A percentile compares a stretch with the other conserved stretches of the same genome.
Conservation (phyloP, 2,888 invertebrate genomes). For the Pyrochroa serraticornis region DNA sequence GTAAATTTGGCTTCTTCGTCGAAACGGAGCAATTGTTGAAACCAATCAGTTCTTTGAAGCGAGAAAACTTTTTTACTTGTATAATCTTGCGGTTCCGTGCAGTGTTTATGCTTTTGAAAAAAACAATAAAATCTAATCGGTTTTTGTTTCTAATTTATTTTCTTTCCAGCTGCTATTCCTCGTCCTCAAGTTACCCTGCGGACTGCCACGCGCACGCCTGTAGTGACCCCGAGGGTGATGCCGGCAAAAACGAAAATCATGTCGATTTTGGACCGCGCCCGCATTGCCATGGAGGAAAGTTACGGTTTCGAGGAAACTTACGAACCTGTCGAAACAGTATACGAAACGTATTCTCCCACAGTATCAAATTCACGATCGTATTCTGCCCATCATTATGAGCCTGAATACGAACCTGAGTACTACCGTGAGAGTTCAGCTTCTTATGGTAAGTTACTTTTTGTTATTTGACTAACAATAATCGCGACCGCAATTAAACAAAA, state of each 20-base stretch:
- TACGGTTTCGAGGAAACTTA: constrained; percentile 66
- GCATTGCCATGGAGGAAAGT: constrained; percentile 81
- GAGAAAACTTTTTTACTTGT: no score
- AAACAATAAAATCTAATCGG: neutral
- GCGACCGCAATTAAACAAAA: constrained; percentile 2
- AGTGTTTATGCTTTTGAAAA: no score
- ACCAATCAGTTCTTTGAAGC: neutral
- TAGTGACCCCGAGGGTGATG: constrained; percentile 62
- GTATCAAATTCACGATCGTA: constrained; percentile 44
- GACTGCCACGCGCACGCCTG: constrained; percentile 57
- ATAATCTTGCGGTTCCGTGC: no score
- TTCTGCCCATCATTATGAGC: constrained; percentile 54
- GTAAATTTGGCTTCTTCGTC: neutral
- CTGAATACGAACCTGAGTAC: constrained; percentile 56
- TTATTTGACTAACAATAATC: constrained; percentile 1
- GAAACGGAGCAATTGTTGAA: neutral
- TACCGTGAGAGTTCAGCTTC: constrained; percentile 59
- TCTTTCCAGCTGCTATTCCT: constrained; percentile 48
- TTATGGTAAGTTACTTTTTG: constrained; percentile 39
- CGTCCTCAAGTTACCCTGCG: constrained; percentile 58
- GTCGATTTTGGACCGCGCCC: constrained; percentile 82
- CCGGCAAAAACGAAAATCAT: constrained; percentile 81
- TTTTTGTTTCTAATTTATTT: constrained; percentile 3
- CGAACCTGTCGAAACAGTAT: constrained; percentile 45
- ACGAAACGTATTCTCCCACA: constrained; percentile 47